A percentile compares a stretch with the other conserved stretches of the same genome.
Conservation (phyloP, 2,113 vertebrate genomes). For the Corydoras maculifer region DNA sequence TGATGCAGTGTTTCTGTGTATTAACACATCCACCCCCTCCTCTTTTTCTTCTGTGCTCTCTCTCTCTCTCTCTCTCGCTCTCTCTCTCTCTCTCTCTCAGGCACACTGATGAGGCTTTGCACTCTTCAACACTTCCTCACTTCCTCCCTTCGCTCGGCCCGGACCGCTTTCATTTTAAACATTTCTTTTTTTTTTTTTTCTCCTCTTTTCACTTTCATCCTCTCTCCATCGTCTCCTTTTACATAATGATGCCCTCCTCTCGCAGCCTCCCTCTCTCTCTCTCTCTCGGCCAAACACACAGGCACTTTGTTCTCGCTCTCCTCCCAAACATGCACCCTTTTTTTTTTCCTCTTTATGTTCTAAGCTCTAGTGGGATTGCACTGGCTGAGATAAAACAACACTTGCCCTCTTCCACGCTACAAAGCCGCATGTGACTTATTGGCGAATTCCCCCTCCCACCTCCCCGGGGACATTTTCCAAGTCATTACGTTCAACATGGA, state of each 20-base stretch:
- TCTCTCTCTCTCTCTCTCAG: conserved; percentile 30
- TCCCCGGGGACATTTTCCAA: background rate
- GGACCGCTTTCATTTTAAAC: conserved; percentile 3
- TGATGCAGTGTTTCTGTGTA: conserved; percentile 84
- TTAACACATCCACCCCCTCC: conserved; percentile 70
- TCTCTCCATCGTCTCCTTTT: conserved; percentile 41
- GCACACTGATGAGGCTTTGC: conserved; percentile 21
- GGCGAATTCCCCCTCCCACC: background rate
- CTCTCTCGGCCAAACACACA: background rate
- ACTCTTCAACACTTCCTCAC: conserved; percentile 35
- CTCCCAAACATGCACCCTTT: background rate
- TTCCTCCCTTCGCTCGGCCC: conserved; percentile 29
- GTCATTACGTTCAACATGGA: conserved; percentile 10
- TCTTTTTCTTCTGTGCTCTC: conserved; percentile 53
- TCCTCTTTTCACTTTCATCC: conserved; percentile 2
- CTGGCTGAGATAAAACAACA: conserved; percentile 31
- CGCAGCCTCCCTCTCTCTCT: conserved; percentile 12
- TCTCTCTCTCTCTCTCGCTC: conserved; percentile 51
- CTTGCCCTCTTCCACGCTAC: conserved; percentile 4
- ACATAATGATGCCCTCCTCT: conserved; percentile 12
- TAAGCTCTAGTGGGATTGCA: conserved; percentile 25
- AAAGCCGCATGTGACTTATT: conserved; percentile 11
- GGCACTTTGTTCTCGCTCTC: conserved; percentile 3
- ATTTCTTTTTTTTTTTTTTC: background rate
- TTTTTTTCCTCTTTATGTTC: conserved; percentile 1